A percentile compares a stretch with the other conserved stretches of the same genome.
Conservation (phyloP, 2,888 invertebrate species). For the Furcula furcula region DNA sequence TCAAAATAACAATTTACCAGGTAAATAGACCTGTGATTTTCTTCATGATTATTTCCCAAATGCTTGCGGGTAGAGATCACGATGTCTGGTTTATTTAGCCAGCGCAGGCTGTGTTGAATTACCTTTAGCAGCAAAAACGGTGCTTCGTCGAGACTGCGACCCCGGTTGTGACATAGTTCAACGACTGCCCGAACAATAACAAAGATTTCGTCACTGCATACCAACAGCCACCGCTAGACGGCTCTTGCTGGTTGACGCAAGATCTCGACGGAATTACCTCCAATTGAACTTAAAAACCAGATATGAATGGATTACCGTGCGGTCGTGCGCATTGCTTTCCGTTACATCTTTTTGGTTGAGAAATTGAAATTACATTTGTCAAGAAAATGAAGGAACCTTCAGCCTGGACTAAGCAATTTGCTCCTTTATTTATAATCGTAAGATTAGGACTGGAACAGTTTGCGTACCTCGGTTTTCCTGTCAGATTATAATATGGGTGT, state of each 20-base stretch:
- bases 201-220: slow-evolving; percentile 30
- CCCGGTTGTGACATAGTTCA: slow-evolving; percentile 52
- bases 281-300: not conserved
- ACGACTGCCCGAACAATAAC: slow-evolving; percentile 47
- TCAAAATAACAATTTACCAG: slow-evolving; percentile 13
- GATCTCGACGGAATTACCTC: not conserved
- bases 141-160: slow-evolving; percentile 36
- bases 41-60: not conserved
- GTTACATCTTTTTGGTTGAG: too few relatives aligned
- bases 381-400: too few relatives aligned
- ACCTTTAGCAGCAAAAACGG: slow-evolving; percentile 50
- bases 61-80: slow-evolving; percentile 9
- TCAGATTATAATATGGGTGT: too few relatives aligned
- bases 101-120: slow-evolving; percentile 46
- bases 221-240: slow-evolving; percentile 17
- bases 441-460: too few relatives aligned
- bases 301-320: too few relatives aligned
- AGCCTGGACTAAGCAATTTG: too few relatives aligned
- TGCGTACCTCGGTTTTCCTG: too few relatives aligned
- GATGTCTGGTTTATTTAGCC: slow-evolving; percentile 37
- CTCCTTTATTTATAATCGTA: too few relatives aligned
- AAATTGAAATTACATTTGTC: too few relatives aligned
- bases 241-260: not conserved
- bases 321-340: too few relatives aligned
- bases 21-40: slow-evolving; percentile 4